Conservation (phyloP, 2,888 invertebrate genomes). For the Oligia fasciuncula region DNA sequence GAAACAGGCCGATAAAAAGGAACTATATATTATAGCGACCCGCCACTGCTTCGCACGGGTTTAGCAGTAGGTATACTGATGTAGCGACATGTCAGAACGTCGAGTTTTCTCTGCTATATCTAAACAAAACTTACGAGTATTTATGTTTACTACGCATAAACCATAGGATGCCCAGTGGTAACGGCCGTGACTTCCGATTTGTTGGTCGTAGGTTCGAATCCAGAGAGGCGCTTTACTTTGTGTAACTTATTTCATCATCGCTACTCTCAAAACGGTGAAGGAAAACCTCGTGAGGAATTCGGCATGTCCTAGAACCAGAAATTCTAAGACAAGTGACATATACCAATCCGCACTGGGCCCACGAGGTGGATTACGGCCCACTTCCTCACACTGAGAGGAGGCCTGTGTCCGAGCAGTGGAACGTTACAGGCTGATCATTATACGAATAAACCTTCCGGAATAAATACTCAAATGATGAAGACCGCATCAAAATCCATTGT, state of each 20-base stretch:
- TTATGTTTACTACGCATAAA: background rate
- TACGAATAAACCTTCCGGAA: background rate
- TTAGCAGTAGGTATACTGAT: too few species aligned
- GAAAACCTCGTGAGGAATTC: background rate
- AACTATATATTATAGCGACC: background rate
- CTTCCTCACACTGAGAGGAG: background rate
- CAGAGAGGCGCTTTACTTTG: background rate
- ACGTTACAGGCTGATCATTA: background rate
- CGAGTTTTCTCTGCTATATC: background rate
- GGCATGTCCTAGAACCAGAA: too few species aligned
- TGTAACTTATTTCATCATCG: background rate
- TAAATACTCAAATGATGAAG: background rate
- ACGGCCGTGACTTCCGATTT: background rate
- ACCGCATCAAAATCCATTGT: background rate
- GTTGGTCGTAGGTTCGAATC: background rate
- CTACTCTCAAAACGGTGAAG: background rate
- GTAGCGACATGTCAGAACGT: background rate
- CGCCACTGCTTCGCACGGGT: too few species aligned
- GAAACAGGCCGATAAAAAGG: too few species aligned
- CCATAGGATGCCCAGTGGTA: background rate
- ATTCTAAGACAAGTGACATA: background rate
- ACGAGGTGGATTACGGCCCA: background rate
- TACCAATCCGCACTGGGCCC: background rate
- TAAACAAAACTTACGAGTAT: background rate
- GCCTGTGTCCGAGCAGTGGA: background rate